Conservation (phyloP, 2,797 vertebrate genomes). For the Nyctibius grandis region DNA sequence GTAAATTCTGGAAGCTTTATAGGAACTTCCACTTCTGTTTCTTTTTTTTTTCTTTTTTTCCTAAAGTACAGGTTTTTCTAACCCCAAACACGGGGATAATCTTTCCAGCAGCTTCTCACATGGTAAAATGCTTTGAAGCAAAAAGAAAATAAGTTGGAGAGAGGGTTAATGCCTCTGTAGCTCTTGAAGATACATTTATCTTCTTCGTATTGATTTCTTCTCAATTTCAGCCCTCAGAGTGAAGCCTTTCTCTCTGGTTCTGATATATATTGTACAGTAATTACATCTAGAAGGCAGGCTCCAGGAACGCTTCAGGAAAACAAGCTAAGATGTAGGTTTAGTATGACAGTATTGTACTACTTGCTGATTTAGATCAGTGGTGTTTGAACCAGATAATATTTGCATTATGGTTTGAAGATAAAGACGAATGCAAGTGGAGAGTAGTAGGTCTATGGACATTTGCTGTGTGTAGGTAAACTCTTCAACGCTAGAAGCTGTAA, state of each 20-base stretch:
- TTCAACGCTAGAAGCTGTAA: not conserved
- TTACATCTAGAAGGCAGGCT: slow-evolving; percentile 60
- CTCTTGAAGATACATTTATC: slow-evolving; percentile 63
- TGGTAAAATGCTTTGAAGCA: not conserved
- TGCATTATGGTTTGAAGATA: not conserved
- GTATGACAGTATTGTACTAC: slow-evolving; percentile 40
- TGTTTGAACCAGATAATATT: not conserved
- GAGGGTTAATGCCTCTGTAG: slow-evolving; percentile 47
- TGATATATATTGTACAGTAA: slow-evolving; percentile 69
- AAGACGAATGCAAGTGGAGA: not conserved
- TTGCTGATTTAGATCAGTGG: slow-evolving; percentile 20
- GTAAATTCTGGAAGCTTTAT: not conserved
- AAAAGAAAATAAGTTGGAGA: not conserved
- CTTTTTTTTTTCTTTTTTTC: accelerated
- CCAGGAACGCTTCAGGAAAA: slow-evolving; percentile 54
- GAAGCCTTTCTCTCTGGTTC: slow-evolving; percentile 67
- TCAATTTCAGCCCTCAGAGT: slow-evolving; percentile 52
- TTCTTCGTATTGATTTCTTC: slow-evolving; percentile 70
- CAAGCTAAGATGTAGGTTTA: slow-evolving; percentile 62
- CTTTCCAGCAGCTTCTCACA: slow-evolving; percentile 1
- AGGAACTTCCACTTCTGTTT: not conserved
- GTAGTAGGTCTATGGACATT: not conserved
- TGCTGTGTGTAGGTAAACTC: not conserved
- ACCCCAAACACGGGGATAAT: not conserved
- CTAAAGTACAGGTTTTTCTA: not conserved